A percentile compares a stretch with the other conserved stretches of the same genome.
These are phyloP conservation scores for Parotocinclus haroldoi DNA, from an alignment of 2,797 vertebrate species.

Conservation along the genomic window DNA sequence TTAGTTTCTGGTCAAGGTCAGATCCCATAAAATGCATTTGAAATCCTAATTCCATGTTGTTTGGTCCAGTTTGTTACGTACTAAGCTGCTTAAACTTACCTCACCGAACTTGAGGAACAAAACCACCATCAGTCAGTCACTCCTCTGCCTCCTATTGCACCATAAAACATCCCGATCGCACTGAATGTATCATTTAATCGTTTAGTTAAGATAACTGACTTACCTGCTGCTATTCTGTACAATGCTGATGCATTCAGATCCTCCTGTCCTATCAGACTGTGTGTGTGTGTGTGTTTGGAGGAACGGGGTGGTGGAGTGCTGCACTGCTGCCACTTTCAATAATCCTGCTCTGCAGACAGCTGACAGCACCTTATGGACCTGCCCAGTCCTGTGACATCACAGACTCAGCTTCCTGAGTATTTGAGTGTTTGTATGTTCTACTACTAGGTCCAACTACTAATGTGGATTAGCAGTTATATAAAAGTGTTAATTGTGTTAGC, in stretches of 20 bases:
- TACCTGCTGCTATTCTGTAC: neutral
- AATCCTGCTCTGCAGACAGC: slow-evolving; percentile 61
- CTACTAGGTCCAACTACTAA: neutral
- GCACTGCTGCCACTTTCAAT: slow-evolving; percentile 31
- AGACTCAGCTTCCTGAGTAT: slow-evolving; percentile 52
- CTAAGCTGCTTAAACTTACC: neutral
- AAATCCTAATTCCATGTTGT: too few species aligned
- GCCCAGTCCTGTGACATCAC: slow-evolving; percentile 63
- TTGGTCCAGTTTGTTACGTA: too few species aligned
- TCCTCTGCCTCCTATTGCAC: neutral
- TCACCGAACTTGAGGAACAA: neutral
- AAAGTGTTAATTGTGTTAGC: neutral
- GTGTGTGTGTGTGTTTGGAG: too few species aligned
- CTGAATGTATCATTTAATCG: too few species aligned
- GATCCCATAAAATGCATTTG: too few species aligned
- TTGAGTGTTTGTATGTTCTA: slow-evolving; percentile 16
- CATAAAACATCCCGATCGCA: too few species aligned
- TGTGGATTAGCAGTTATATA: neutral
- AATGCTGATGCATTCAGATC: neutral
- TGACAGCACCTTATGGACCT: slow-evolving; percentile 50
- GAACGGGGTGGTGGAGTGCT: too few species aligned
- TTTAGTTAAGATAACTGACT: neutral
- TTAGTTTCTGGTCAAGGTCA: too few species aligned
- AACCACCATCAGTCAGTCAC: neutral
- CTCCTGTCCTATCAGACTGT: slow-evolving; percentile 41